Percentiles rank a stretch among this genome's conserved stretches.
phyloP scores from a whole-genome alignment of 2,797 vertebrate species.

The Mareca strepera region DNA sequence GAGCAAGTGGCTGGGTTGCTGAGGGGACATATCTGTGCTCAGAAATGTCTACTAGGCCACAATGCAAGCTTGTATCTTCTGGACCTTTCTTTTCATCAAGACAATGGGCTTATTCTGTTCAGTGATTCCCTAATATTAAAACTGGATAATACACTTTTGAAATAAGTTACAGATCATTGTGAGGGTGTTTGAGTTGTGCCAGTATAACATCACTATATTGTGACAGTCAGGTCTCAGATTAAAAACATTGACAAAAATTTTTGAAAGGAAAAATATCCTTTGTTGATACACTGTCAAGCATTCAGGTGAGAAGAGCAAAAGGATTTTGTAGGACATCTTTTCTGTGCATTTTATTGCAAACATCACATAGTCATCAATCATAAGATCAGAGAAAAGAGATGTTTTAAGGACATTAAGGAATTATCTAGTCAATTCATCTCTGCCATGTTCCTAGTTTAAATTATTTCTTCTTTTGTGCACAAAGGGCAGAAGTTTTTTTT shows the following conservation, averaged over 20 bases:
- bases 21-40: neutral
- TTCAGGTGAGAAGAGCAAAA: neutral
- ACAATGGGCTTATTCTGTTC: neutral
- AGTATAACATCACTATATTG: rapidly evolving
- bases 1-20: neutral
- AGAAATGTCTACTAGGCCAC: neutral
- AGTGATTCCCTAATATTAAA: neutral
- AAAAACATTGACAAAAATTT: neutral
- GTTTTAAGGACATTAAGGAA: neutral
- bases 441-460: neutral
- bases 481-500: neutral
- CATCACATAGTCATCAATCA: neutral
- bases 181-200: neutral
- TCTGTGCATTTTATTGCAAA: neutral
- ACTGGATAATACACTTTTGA: neutral
- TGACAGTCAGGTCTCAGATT: neutral
- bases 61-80: neutral
- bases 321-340: neutral
- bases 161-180: neutral
- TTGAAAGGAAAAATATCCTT: neutral
- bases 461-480: neutral
- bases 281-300: neutral
- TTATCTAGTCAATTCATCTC: neutral
- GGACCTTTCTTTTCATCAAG: neutral
- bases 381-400: neutral